Base-by-base conservation (phyloP, 2,888 invertebrate genomes). In the Megaustenia siamemsis region DNA sequence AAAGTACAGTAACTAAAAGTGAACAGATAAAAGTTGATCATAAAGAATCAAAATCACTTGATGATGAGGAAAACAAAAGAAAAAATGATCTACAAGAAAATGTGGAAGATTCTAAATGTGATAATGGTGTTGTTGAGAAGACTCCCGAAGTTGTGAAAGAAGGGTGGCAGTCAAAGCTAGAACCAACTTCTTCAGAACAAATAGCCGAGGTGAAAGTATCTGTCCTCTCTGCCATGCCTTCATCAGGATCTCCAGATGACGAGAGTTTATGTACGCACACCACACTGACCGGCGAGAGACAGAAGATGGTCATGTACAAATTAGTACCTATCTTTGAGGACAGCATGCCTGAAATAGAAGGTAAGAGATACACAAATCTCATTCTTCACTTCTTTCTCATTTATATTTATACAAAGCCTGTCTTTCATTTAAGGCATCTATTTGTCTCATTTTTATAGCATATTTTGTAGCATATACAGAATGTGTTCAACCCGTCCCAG, bases 301-400 rank as follows among this genome's bases (percentile, higher is more conserved):
- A 6, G 4, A 83, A 78, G 28, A 71, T 83, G 83, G 18, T 78
- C 40, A 78, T 83, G 83, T 83, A 83, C 40, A 77, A 78, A 40
- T 45, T 83, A 32, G 78, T 83, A 21, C 83, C 83, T 4, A 35
- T 83, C 1, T 10, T 32, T 21, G 83, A 63, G 40, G 83, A 83
- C 15, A 56, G 71, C 18, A 28, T 60, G 5, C 40, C 78, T 32
- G 71, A 78, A 24, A 28, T 69, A 24, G 60, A 63, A 71, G 83
- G 83, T 83, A 78, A 83, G n/a, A n/a, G n/a, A n/a, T n/a, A n/a
- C n/a, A n/a, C n/a, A n/a, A n/a, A n/a, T n/a, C n/a, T n/a, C n/a
- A n/a, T n/a, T n/a, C n/a, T n/a, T n/a, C n/a, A n/a, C n/a, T n/a
- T n/a, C n/a, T n/a, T n/a, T n/a, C n/a, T n/a, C n/a, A n/a, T n/a